Base-by-base conservation (phyloP, 2,797 vertebrate genomes). In the Pempheris klunzingeri region DNA sequence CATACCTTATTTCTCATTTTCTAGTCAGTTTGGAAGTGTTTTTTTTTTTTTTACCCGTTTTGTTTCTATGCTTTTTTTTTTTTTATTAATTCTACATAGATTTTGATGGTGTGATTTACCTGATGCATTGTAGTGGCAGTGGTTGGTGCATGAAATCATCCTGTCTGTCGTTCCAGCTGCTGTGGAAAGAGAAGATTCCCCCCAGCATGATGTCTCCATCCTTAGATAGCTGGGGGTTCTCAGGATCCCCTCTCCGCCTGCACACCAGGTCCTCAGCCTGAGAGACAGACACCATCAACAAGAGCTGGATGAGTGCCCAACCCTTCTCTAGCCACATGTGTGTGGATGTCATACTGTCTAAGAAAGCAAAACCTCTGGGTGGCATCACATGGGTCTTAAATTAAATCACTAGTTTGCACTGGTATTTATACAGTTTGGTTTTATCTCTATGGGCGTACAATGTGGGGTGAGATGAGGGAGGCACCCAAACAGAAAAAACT, bases 151-250 rank as follows among this genome's bases (percentile, higher is more conserved):
- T 74, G 70, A 90, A 95, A 46, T 57, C 77, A 2, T 90, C 71
- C 7, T 89, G 46, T 78, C 50, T 82, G 44, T 85, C 47, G 41
- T 81, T 85, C 93, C 92, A 94, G 78, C 84, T 94, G 65, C 87
- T 93, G 80, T 95, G 93, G 15, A 95, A 94, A 59, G 92, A 88
- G 15, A 94, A 95, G 36, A 94, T 86, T 3, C 90, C 94, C 38
- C 94, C 94, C 43, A 95, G 20, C 38, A 91, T 80, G 38, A 95
- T 90, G 63, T 94, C 90, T 1, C 94, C 94, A 32, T 92, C 77
- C 59, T 93, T 92, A 30, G 46, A 92, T 22, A 95, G 49, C 59
- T 92, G 89, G 0, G 92, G 93, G 0, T 67, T 78, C 1, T 93
- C 89, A 53, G 84, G 69, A 2, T 90, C 83, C 39, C 90, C 93